Percentiles rank a stretch among this genome's conserved stretches.
Conservation (phyloP, 2,113 vertebrate genomes). For the Ameiurus melas region DNA sequence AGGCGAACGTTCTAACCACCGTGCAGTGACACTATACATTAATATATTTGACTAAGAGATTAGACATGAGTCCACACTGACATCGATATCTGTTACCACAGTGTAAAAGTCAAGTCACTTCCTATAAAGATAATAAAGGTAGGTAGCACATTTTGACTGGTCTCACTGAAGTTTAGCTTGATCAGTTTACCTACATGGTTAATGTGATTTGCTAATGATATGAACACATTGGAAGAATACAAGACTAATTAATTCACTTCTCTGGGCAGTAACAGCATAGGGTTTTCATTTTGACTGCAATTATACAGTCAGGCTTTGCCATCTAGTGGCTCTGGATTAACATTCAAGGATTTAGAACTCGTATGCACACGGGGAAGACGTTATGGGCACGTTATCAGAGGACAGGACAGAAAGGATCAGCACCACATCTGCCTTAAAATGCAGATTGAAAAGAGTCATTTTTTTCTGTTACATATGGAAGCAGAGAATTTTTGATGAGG, state of each 20-base stretch:
- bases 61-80: not conserved
- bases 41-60: not conserved
- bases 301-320: slow-evolving; percentile 38
- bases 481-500: not conserved
- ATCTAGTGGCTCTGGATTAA: slow-evolving; percentile 44
- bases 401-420: not conserved
- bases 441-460: too few species aligned
- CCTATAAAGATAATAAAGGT: not conserved
- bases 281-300: not conserved
- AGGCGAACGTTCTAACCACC: too few species aligned
- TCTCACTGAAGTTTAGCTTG: not conserved
- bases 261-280: not conserved
- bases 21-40: not conserved
- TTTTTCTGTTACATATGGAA: not conserved
- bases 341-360: not conserved
- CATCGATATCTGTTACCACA: not conserved
- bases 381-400: too few species aligned
- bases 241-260: not conserved
- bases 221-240: not conserved
- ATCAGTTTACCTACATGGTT: not conserved
- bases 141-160: not conserved
- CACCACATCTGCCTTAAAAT: not conserved
- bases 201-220: not conserved
- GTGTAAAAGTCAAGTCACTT: not conserved
- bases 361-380: not conserved